phyloP scores from a whole-genome alignment of 2,113 vertebrate species.

The Microcebus jonahi region DNA sequence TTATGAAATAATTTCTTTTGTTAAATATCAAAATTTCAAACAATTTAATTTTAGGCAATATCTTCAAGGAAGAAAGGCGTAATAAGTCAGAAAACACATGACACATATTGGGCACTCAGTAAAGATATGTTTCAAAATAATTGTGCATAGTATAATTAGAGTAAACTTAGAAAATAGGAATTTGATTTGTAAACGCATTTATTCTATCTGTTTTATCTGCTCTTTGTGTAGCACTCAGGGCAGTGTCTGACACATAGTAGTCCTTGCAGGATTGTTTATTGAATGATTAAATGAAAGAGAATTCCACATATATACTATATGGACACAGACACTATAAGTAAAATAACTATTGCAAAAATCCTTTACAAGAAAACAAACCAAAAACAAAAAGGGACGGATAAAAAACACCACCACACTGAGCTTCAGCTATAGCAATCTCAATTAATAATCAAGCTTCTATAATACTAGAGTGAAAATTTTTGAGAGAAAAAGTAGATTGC shows the following conservation, averaged over 20 bases:
- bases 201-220: background rate
- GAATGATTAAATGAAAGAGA: background rate
- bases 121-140: background rate
- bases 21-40: slow-evolving; percentile 9
- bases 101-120: background rate
- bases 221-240: background rate
- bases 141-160: background rate
- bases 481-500: slow-evolving; percentile 48
- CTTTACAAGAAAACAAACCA: slow-evolving; percentile 28
- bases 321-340: background rate
- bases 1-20: background rate
- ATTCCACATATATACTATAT: background rate
- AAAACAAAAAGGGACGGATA: background rate
- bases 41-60: background rate
- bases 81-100: background rate
- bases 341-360: slow-evolving; percentile 1
- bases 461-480: slow-evolving; percentile 28
- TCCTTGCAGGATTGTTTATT: background rate
- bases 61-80: background rate
- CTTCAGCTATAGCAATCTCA: background rate
- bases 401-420: background rate
- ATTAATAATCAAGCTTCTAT: slow-evolving; percentile 70
- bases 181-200: background rate
- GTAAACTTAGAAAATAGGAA: background rate
- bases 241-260: background rate